phyloP scores from a whole-genome alignment of 35 echinoderm and acorn worm species.

The Chiridota heheva region DNA sequence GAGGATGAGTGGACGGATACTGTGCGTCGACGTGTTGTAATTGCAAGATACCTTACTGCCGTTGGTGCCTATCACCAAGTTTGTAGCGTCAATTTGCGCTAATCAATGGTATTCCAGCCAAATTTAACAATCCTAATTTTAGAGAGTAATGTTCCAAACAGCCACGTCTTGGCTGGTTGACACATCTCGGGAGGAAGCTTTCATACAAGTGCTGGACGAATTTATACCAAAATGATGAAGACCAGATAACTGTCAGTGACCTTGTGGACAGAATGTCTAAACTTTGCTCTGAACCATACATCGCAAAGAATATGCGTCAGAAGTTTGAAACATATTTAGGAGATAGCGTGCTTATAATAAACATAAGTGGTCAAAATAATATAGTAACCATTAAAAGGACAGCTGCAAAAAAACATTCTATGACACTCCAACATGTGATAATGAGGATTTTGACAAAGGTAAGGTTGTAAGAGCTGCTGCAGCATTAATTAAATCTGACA shows the following conservation, averaged over 20 bases:
- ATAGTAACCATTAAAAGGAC: neutral
- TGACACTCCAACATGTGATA: too few species aligned
- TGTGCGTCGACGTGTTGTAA: neutral
- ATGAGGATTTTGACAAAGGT: neutral
- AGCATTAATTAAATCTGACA: neutral
- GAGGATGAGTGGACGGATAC: neutral
- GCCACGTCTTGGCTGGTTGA: neutral
- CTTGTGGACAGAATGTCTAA: neutral
- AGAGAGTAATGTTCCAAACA: neutral
- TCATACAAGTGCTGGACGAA: neutral
- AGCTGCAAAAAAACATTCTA: neutral
- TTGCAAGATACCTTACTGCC: neutral
- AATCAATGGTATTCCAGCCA: neutral
- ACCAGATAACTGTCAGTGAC: conserved; percentile 18
- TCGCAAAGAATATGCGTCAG: neutral
- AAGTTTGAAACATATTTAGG: neutral
- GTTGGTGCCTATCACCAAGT: conserved; percentile 9
- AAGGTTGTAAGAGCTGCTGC: conserved; percentile 5
- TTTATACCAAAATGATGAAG: conserved; percentile 21
- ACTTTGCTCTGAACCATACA: neutral
- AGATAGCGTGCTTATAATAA: neutral
- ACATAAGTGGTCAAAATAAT: neutral
- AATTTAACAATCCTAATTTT: neutral
- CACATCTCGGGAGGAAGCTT: neutral
- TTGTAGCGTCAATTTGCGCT: conserved; percentile 1